A percentile compares a stretch with the other conserved stretches of the same genome.
These are phyloP conservation scores for Trichomycterus rosablanca DNA, from an alignment of 2,113 vertebrate species.

Conservation along the genomic window DNA sequence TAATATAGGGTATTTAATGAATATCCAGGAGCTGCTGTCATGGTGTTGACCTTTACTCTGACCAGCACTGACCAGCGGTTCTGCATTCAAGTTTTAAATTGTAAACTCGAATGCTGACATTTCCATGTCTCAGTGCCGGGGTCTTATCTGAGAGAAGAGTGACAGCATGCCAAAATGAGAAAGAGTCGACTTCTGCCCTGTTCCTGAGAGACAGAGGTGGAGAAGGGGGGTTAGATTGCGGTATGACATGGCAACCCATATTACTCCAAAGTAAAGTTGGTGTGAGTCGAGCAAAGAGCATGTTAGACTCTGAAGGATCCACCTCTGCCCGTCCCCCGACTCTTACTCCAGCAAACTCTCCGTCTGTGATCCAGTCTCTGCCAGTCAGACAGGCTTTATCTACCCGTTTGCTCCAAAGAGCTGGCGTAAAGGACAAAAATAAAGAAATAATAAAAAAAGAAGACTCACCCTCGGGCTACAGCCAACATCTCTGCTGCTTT, in stretches of 20 bases:
- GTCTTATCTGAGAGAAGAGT: constrained; percentile 38
- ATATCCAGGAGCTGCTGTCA: constrained; percentile 60
- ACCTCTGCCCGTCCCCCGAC: constrained; percentile 30
- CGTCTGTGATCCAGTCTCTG: constrained; percentile 30
- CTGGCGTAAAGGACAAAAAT: constrained; percentile 37
- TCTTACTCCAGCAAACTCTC: constrained; percentile 13
- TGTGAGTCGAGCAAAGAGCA: constrained; percentile 21
- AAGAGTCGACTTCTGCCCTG: constrained; percentile 25
- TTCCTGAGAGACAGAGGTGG: constrained; percentile 21
- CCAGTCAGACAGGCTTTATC: constrained; percentile 34
- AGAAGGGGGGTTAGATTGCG: constrained; percentile 11
- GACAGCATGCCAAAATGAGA: constrained; percentile 49
- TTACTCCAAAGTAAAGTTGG: constrained; percentile 32
- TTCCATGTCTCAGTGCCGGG: constrained; percentile 58
- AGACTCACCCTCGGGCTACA: constrained; percentile 47
- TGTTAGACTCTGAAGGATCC: constrained; percentile 13
- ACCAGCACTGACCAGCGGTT: constrained; percentile 61
- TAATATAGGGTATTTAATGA: no score
- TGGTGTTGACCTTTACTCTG: constrained; percentile 62
- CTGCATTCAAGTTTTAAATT: constrained; percentile 52
- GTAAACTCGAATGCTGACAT: constrained; percentile 71
- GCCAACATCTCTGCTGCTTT: constrained; percentile 42
- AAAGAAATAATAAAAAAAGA: constrained; percentile 42
- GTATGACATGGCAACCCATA: constrained; percentile 16
- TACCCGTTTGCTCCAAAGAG: constrained; percentile 34